Evolutionary conservation across 1,140 invertebrate species (phyloP), one percentile per base, ranked within the genome.

Genomic region (Heliconius hewitsoni): DNA sequence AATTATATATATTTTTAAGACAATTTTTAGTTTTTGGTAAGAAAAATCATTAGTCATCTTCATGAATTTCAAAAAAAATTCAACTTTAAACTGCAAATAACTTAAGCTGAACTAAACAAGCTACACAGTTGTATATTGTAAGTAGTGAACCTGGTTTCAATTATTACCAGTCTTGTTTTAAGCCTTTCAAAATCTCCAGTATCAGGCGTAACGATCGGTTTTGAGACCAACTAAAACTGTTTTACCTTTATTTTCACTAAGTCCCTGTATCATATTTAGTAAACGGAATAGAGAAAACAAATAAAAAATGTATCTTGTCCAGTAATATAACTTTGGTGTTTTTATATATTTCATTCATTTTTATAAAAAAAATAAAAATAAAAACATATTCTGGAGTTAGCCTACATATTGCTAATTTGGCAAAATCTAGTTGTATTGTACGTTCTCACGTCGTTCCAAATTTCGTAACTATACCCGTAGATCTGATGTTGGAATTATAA

Each of bases 131-230:
- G 57, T 57, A 60, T 27, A 37, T 37, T 37, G 34, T 37, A 37
- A 37, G 55, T 39, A 18, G 74, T 39, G 23, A 76, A 42, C 74
- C 55, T 66, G 60, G 74, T 75, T 79, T 75, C 78, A 79, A 79
- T 79, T 76, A 76, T 76, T 79, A 75, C 73, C 23, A 19, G 73
- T 71, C 78, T 79, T 50, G 78, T 79, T 79, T 79, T 71, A 71
- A 74, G 19, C 78, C 76, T 77, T 77, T 57, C 16, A 70, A 70
- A 79, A 73, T 30, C 23, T 37, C 27, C 74, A 19, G 71, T 78
- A 78, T 78, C 72, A 27, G 73, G 23, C 13, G 37, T 70, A 79
- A 79, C 77, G 74, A 74, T 71, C 77, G 50, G 23, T 18, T 37
- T 37, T 37, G 23, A 39, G 27, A 55, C 30, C 30, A 72, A 30